phyloP scores from a whole-genome alignment of 2,113 vertebrate species.

The Chauna torquata region DNA sequence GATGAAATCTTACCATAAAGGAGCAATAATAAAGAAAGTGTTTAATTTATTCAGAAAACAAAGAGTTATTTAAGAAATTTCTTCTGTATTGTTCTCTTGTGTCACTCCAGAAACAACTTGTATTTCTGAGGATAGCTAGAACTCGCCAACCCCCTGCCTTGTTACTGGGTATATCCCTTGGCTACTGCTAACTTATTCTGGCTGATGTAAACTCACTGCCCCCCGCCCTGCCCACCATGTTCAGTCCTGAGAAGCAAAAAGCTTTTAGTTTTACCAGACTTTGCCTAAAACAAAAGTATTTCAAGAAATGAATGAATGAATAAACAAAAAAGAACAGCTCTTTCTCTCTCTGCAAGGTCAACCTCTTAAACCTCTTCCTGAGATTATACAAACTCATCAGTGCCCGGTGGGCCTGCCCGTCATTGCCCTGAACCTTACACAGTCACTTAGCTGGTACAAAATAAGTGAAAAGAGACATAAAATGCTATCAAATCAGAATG shows the following conservation, averaged over 20 bases:
- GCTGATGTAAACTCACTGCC: background rate
- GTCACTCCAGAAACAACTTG: background rate
- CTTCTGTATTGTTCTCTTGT: background rate
- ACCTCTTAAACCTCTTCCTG: background rate
- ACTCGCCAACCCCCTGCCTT: background rate
- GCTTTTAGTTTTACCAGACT: background rate
- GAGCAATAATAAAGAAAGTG: background rate
- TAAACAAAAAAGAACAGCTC: background rate
- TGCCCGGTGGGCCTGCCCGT: background rate
- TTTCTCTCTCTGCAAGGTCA: background rate
- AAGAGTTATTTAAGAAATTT: too few species aligned
- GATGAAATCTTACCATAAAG: background rate
- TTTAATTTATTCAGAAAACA: too few species aligned
- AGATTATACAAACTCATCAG: background rate
- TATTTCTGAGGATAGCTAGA: background rate
- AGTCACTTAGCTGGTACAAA: background rate
- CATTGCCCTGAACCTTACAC: background rate
- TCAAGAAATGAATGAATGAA: rapidly evolving
- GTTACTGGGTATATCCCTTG: background rate
- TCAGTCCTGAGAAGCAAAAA: background rate
- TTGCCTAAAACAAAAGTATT: background rate
- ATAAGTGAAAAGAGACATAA: background rate
- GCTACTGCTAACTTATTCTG: background rate
- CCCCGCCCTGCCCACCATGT: too few species aligned
- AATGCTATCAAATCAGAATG: background rate